Evolutionary conservation across 2,888 invertebrate genomes (phyloP).

Genomic region (Ferrisia virgata): DNA sequence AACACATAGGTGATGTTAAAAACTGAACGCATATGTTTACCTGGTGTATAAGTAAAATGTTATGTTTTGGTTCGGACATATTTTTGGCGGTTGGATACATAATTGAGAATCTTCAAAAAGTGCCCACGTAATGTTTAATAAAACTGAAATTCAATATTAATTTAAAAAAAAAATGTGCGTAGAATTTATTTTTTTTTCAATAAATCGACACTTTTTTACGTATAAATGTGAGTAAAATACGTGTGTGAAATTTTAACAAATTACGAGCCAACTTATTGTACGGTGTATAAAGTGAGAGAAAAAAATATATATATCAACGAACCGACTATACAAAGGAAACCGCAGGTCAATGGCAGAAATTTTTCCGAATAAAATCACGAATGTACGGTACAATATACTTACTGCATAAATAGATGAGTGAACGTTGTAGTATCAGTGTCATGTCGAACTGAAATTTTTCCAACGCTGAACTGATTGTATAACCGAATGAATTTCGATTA

Average conservation of each 20-base stretch:
- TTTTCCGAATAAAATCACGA: not conserved
- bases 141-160: not conserved
- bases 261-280: not conserved
- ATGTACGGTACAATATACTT: not conserved
- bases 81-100: constrained; percentile 48
- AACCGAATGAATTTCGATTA: constrained; percentile 22
- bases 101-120: not conserved
- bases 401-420: not conserved
- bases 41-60: constrained; percentile 64
- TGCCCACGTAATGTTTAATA: not conserved
- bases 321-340: not conserved
- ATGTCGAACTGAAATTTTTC: constrained; percentile 9
- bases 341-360: not conserved
- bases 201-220: too few relatives aligned
- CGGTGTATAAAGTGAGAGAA: not conserved
- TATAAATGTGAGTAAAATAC: not conserved
- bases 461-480: not conserved
- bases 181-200: too few relatives aligned
- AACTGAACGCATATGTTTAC: constrained; percentile 52
- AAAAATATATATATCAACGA: not conserved
- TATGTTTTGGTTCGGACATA: constrained; percentile 62
- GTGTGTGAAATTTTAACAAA: not conserved
- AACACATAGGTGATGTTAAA: constrained; percentile 4
- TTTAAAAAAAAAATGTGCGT: not conserved
- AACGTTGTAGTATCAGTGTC: not conserved